Evolutionary conservation across 2,113 vertebrate genomes (phyloP), one percentile per base, ranked within the genome.

Genomic region (Taxidea taxus): DNA sequence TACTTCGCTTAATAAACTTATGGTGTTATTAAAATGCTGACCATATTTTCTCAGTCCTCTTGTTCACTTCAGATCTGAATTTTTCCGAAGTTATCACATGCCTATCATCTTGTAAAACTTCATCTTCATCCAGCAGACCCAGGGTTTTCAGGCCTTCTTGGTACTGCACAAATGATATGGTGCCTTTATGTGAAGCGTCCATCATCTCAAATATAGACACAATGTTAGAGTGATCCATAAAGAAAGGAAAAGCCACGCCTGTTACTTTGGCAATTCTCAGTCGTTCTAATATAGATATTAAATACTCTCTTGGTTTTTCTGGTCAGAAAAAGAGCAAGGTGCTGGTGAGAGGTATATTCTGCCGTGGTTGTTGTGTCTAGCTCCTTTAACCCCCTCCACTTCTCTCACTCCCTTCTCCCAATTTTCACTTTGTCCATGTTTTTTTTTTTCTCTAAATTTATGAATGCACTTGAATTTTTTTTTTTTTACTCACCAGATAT

Each of bases 271-370:
- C 98, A 6, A 98, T 84, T 96, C 96, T 98, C 56, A 99, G 60
- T 72, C 64, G 88, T 60, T 99, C 98, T 97, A 99, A 91, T 31
- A 82, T 64, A 95, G 96, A 47, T 64, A 99, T 96, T 96, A 99
- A 98, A 97, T 99, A 99, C 8, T 98, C 98, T 75, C 98, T 98
- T 0, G 99, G 99, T 1, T 80, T 98, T 13, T 98, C 99, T 99
- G 98, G n/a, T n/a, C n/a, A n/a, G n/a, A n/a, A n/a, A n/a, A n/a
- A n/a, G n/a, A n/a, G n/a, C n/a, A n/a, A n/a, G n/a, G n/a, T n/a
- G n/a, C n/a, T n/a, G n/a, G n/a, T n/a, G n/a, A 66, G 31, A 68
- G 70, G 20, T 12, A 60, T 64, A 60, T 56, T 91, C 42, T 78
- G 14, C 31, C 39, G 25, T 54, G 56, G 37, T 34, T 42, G 58